Evolutionary conservation across 2,113 vertebrate species (phyloP).

Genomic region (Periophthalmus modestus): DNA sequence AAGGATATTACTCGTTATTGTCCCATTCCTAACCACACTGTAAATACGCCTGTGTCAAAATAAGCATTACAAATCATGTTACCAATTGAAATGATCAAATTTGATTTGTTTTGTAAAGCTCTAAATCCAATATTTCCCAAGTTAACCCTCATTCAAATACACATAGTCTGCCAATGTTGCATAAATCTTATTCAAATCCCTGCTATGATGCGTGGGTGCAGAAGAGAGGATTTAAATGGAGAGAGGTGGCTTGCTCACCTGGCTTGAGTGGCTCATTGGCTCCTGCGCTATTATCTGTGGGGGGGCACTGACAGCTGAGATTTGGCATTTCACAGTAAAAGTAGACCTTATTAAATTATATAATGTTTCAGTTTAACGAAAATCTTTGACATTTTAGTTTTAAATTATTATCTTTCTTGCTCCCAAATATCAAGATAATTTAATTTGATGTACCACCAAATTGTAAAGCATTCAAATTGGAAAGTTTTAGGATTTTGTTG

Average conservation of each 20-base stretch:
- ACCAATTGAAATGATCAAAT: neutral
- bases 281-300: conserved; percentile 97
- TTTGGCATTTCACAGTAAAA: conserved; percentile 83
- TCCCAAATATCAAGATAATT: neutral
- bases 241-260: conserved; percentile 70
- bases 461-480: conserved; percentile 16
- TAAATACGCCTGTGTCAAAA: neutral
- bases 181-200: conserved; percentile 6
- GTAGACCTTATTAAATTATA: conserved; percentile 13
- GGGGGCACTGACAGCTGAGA: conserved; percentile 88
- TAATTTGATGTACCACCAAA: conserved; percentile 5
- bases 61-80: neutral
- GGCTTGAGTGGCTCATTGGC: conserved; percentile 65
- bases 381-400: neutral
- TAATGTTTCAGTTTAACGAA: neutral
- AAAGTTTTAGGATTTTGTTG: conserved; percentile 66
- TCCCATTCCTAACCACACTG: too few relatives aligned
- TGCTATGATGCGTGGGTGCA: conserved; percentile 28
- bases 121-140: neutral
- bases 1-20: too few relatives aligned
- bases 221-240: conserved; percentile 38
- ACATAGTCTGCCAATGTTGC: neutral
- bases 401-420: neutral
- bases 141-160: neutral
- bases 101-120: neutral